These are phyloP conservation scores for Synanthedon vespiformis DNA, from an alignment of 2,888 invertebrate species.

Conservation along the genomic window DNA sequence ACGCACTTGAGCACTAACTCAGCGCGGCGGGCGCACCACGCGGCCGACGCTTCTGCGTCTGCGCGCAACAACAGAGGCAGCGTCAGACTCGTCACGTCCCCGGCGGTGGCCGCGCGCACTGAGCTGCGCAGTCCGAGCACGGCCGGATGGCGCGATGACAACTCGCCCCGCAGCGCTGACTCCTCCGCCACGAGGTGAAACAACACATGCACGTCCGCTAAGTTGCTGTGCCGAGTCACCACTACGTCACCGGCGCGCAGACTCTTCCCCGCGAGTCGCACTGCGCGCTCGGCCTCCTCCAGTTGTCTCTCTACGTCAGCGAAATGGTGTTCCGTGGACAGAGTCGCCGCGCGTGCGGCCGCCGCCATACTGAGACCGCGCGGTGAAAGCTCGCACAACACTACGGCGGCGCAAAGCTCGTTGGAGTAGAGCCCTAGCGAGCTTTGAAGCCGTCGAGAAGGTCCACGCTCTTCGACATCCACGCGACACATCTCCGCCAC, in stretches of 20 bases:
- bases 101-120: slow-evolving; percentile 92
- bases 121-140: slow-evolving; percentile 95
- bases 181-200: slow-evolving; percentile 97
- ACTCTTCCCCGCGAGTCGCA: slow-evolving; percentile 59
- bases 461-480: slow-evolving; percentile 26
- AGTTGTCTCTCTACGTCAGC: slow-evolving; percentile 84
- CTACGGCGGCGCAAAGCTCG: slow-evolving; percentile 88
- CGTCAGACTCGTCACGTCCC: slow-evolving; percentile 93
- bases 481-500: slow-evolving; percentile 81
- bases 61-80: slow-evolving; percentile 85
- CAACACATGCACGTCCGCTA: slow-evolving; percentile 93
- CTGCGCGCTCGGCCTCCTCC: slow-evolving; percentile 49
- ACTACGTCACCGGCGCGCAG: slow-evolving; percentile 88
- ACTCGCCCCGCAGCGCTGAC: slow-evolving; percentile 78
- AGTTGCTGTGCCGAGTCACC: slow-evolving; percentile 90
- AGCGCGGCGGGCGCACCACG: slow-evolving; percentile 96
- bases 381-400: slow-evolving; percentile 75
- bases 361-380: slow-evolving; percentile 73
- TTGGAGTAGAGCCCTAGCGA: slow-evolving; percentile 93
- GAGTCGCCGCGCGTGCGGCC: slow-evolving; percentile 21
- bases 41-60: slow-evolving; percentile 84
- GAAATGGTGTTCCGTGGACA: slow-evolving; percentile 93
- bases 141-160: slow-evolving; percentile 95
- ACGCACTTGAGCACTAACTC: slow-evolving; percentile 97
- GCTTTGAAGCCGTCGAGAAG: slow-evolving; percentile 89